phyloP scores from a whole-genome alignment of 2,113 vertebrate genomes.

The Pholis gunnellus region DNA sequence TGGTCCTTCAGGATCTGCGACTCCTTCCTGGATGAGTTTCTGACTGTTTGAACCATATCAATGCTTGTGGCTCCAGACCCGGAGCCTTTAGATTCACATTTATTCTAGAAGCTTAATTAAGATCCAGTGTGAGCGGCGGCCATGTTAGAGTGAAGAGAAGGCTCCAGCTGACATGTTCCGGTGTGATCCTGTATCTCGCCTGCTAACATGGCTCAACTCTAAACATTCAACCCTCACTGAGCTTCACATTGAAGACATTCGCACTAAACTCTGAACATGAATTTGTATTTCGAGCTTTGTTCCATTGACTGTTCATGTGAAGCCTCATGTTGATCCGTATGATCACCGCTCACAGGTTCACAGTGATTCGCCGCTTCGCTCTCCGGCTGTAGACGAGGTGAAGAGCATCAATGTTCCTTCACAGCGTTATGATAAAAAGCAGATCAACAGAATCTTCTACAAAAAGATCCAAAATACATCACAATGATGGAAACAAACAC shows the following conservation, averaged over 20 bases:
- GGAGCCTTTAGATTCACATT: no score
- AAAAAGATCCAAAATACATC: neutral
- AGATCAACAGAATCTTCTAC: constrained; percentile 39
- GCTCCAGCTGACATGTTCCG: no score
- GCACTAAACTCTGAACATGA: neutral
- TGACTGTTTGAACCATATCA: no score
- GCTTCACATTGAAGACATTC: no score
- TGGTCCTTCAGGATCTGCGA: neutral
- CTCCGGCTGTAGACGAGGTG: constrained; percentile 39
- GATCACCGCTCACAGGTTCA: constrained; percentile 22
- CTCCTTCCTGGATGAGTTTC: no score
- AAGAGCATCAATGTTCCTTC: constrained; percentile 52
- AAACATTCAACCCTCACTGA: no score
- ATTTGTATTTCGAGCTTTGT: constrained; percentile 17
- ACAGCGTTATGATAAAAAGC: constrained; percentile 45
- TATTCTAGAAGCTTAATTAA: no score
- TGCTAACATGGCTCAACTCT: no score
- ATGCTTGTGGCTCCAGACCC: no score
- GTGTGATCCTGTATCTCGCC: no score
- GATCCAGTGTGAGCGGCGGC: no score
- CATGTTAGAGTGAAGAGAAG: no score
- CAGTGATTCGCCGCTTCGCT: constrained; percentile 50
- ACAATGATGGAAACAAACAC: neutral
- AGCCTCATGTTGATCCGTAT: constrained; percentile 36
- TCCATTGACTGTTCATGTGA: constrained; percentile 12